These are phyloP conservation scores for Himalopsyche japonica DNA, from an alignment of 2,888 invertebrate species.

Conservation along the genomic window DNA sequence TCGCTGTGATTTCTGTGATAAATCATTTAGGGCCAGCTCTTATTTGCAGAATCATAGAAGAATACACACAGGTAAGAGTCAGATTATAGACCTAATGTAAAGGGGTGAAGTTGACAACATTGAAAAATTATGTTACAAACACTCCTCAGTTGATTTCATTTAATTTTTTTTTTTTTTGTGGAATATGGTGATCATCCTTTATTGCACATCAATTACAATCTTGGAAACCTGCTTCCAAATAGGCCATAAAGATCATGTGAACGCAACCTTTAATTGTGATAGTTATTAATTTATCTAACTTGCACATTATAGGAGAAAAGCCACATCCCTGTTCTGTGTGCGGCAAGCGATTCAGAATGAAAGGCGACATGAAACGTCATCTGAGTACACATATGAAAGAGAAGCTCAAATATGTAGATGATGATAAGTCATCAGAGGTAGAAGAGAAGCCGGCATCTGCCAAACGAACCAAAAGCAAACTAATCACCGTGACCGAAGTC, in stretches of 20 bases:
- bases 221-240: too few relatives aligned
- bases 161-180: too few relatives aligned
- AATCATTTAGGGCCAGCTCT: constrained; percentile 83
- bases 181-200: too few relatives aligned
- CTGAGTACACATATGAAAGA: constrained; percentile 67
- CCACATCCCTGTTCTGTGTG: constrained; percentile 77
- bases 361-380: constrained; percentile 83
- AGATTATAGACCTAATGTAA: neutral
- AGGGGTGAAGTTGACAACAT: neutral
- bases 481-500: neutral
- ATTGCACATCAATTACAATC: too few relatives aligned
- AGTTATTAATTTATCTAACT: neutral
- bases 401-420: constrained; percentile 11
- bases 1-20: constrained; percentile 81
- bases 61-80: constrained; percentile 75
- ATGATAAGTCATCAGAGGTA: constrained; percentile 15
- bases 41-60: constrained; percentile 82
- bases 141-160: too few relatives aligned
- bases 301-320: constrained; percentile 64
- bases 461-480: constrained; percentile 15
- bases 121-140: too few relatives aligned
- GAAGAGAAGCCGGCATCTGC: neutral
- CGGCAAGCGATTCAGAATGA: constrained; percentile 79
- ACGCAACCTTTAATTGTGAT: too few relatives aligned
- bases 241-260: too few relatives aligned